Conservation (phyloP, 2,888 invertebrate species). For the Lithophane ornitopus region DNA sequence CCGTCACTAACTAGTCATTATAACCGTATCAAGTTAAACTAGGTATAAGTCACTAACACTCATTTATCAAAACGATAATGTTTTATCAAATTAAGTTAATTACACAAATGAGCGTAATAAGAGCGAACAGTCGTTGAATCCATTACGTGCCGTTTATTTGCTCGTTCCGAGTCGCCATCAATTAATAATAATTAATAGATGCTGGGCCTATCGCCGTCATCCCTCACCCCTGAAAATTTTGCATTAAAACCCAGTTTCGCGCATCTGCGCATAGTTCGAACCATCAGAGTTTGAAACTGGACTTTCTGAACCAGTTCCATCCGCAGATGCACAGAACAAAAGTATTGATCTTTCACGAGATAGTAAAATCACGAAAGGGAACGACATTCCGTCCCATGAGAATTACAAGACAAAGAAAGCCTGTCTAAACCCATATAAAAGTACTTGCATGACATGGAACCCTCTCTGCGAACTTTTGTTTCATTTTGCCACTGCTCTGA, state of each 20-base stretch:
- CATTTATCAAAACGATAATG: conserved; percentile 7
- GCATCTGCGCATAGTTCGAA: background rate
- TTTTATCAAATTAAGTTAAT: conserved; percentile 16
- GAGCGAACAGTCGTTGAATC: conserved; percentile 11
- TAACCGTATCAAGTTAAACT: background rate
- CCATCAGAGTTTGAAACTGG: background rate
- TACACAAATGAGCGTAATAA: conserved; percentile 19
- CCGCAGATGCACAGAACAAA: conserved; percentile 15
- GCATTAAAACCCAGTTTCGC: background rate
- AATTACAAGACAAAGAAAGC: conserved; percentile 28
- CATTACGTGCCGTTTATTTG: conserved; percentile 14
- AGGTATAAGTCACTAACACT: background rate
- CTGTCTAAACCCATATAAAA: background rate
- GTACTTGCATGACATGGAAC: conserved; percentile 6
- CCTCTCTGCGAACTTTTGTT: conserved; percentile 28
- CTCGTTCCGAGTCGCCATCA: conserved; percentile 13
- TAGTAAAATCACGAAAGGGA: conserved; percentile 26
- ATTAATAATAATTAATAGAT: conserved; percentile 29
- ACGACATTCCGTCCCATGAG: conserved; percentile 27
- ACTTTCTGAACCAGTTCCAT: background rate
- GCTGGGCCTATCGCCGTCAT: background rate
- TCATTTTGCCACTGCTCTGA: conserved; percentile 7
- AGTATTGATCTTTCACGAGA: conserved; percentile 36
- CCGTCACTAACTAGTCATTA: background rate
- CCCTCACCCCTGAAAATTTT: background rate